Conservation (phyloP, 2,113 vertebrate species). For the Strigops habroptila region DNA sequence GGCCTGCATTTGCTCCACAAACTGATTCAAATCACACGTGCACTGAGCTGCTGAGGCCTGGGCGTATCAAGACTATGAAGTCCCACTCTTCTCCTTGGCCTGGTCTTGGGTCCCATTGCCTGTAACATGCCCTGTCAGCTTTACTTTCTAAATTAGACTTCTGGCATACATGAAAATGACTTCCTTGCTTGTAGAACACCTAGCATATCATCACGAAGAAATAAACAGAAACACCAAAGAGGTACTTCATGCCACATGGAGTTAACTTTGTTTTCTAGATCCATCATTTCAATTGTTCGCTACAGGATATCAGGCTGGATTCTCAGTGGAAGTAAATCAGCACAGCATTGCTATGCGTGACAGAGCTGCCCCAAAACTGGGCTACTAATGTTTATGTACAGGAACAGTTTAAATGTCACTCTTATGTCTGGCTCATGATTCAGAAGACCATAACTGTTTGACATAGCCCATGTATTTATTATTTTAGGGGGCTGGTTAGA, state of each 20-base stretch:
- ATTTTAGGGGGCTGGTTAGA: slow-evolving; percentile 31
- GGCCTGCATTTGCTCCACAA: neutral
- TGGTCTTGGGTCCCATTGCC: neutral
- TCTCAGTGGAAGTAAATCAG: neutral
- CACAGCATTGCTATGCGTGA: neutral
- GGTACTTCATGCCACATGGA: neutral
- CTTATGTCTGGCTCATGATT: neutral
- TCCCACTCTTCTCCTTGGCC: neutral
- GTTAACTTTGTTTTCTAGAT: neutral
- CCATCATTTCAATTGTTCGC: neutral
- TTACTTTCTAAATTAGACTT: neutral
- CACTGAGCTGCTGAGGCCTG: neutral
- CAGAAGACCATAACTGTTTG: slow-evolving; percentile 32
- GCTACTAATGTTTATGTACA: neutral
- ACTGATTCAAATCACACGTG: neutral
- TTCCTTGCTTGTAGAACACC: neutral
- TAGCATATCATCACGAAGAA: neutral
- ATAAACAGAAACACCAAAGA: neutral
- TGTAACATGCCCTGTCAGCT: neutral
- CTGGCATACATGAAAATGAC: neutral
- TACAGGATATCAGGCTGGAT: neutral
- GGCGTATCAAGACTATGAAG: too few relatives aligned
- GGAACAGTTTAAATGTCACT: neutral
- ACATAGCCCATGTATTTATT: slow-evolving; percentile 39
- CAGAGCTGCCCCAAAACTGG: neutral